These are phyloP conservation scores for Dexiosoma caninum DNA, from an alignment of 2,888 invertebrate genomes.

Conservation along the genomic window DNA sequence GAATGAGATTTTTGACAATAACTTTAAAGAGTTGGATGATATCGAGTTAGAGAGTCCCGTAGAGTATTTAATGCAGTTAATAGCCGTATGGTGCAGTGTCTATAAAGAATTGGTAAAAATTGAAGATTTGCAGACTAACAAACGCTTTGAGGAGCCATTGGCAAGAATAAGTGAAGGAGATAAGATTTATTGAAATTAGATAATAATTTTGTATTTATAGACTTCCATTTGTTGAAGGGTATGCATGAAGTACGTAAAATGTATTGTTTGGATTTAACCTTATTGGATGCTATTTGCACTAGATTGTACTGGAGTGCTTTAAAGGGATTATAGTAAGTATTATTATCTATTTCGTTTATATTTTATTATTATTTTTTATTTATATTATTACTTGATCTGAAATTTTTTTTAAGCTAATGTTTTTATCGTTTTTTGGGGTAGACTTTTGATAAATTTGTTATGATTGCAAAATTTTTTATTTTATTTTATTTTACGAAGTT, in stretches of 20 bases:
- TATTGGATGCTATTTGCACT: constrained; percentile 56
- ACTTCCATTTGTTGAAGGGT: constrained; percentile 55
- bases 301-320: constrained; percentile 54
- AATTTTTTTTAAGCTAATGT: too few species aligned
- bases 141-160: constrained; percentile 59
- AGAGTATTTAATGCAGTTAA: constrained; percentile 46
- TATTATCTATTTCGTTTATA: not conserved
- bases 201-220: constrained; percentile 18
- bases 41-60: constrained; percentile 34
- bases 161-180: constrained; percentile 53
- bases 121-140: not conserved
- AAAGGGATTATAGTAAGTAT: constrained; percentile 58
- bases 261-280: constrained; percentile 30
- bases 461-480: too few species aligned
- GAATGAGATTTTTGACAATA: constrained; percentile 8
- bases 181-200: not conserved
- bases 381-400: too few species aligned
- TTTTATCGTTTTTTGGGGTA: too few species aligned
- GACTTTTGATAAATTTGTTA: too few species aligned
- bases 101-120: constrained; percentile 48
- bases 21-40: not conserved
- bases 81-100: constrained; percentile 50
- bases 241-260: constrained; percentile 53
- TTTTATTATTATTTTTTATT: too few species aligned
- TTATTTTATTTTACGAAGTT: too few species aligned